Evolutionary conservation across 2,113 vertebrate genomes (phyloP), one percentile per base, ranked within the genome.

Genomic region (Tachycineta bicolor): DNA sequence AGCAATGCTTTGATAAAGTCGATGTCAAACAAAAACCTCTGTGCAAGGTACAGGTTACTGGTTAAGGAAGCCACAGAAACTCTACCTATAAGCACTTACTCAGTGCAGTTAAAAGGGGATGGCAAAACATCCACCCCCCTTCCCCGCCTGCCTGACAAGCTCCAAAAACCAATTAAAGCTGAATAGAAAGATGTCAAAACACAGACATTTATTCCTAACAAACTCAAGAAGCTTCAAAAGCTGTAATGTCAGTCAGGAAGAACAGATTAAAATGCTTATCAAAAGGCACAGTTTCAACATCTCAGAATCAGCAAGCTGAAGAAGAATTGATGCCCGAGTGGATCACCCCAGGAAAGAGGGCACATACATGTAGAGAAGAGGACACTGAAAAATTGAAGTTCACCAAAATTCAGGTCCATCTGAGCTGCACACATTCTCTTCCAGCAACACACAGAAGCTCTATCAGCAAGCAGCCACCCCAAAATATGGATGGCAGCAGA

Each of bases 311-410:
- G 59, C 26, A 60, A 53, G 89, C 25, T 50, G 63, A 23, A 46
- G 46, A 73, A 60, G 47, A 75, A 83, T 0, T 28, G 25, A 52
- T 23, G n/a, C 22, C 46, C 41, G 34, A 22, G 5, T 12, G 11
- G 53, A 65, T 53, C 46, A 55, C 3, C 7, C 11, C 59, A 47
- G 4, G 8, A 59, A 81, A 59, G 12, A 73, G 4, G 19, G 24
- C 69, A 84, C 2, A 3, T 4, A 24, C 1, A 0, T 3, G 4
- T 4, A 62, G 13, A 75, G n/a, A 76, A 58, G 8, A 59, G 14
- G 21, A 87, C 26, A 31, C 37, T 11, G 8, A 50, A 87, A 68
- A 91, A 60, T 0, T 0, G 9, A 34, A 76, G 17, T 22, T 41
- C 10, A 21, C 34, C 7, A 69, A 22, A 75, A 76, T 34, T 73